Base-by-base conservation (phyloP, 2,113 vertebrate genomes). In the Pachypanchax playfairii region DNA sequence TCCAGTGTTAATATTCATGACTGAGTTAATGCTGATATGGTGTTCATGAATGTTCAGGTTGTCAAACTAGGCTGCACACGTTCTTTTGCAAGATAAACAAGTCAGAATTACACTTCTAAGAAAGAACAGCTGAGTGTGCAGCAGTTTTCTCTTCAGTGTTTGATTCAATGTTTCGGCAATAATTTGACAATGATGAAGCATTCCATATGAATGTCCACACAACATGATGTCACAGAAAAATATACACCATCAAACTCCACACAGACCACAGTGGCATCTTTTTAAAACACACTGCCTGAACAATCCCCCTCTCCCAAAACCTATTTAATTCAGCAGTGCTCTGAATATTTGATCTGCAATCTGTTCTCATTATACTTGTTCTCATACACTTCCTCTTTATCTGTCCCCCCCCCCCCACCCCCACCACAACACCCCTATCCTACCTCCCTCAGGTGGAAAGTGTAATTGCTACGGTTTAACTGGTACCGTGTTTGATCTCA, bases 381-480 rank as follows among this genome's bases (percentile, higher is more conserved):
- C 80, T 67, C 77, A 57, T 72, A 49, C 66, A 44, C 65, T 63
- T 44, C 24, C 51, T 35, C 59, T 65, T 60, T 60, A 69, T 80
- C 66, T 17, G 36, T 18, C 49, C 69, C n/a, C 17, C 54, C 28
- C 36, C 6, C 39, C 25, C 31, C 13, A 22, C 22, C 9, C 10
- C 41, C 3, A 29, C 17, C 5, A 20, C 11, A 13, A 7, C 18
- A 14, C 29, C 33, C 5, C 35, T 10, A 28, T 28, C 31, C 68
- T 10, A 49, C 52, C 69, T 65, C 70, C 80, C 78, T 67, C 73
- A 82, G 85, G 83, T 87, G 76, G 71, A 80, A 47, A 52, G 73
- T 84, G 75, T 84, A 87, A 85, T 84, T 84, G 80, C 80, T 71
- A 70, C 70, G 69, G 76, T 85, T 87, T 85, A 80, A 82, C 59